A percentile compares a stretch with the other conserved stretches of the same genome.
Evolutionary conservation across 2,113 vertebrate species (phyloP).

Genomic region (Pteropus alecto): DNA sequence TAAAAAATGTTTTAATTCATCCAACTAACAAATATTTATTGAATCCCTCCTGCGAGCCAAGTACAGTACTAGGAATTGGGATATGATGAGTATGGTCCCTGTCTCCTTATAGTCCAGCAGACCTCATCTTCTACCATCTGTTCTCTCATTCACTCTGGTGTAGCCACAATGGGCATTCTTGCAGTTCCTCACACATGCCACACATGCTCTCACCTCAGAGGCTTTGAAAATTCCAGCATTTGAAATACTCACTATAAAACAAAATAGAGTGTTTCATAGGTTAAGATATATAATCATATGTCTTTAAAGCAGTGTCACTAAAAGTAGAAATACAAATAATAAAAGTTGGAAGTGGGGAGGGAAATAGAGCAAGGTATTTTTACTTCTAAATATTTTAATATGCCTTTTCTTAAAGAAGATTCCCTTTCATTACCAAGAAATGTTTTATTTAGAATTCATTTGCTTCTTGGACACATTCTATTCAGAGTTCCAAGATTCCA

Average conservation of each 20-base stretch:
- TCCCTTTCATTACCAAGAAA: not conserved
- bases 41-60: not conserved
- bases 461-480: not conserved
- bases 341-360: not conserved
- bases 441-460: not conserved
- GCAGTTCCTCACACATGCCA: not conserved
- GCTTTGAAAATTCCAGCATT: not conserved
- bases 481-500: not conserved
- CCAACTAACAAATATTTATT: not conserved
- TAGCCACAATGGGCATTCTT: not conserved
- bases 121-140: not conserved
- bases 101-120: not conserved
- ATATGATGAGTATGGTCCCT: not conserved
- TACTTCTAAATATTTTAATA: slow-evolving; percentile 10
- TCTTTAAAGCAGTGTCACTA: not conserved
- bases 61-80: not conserved
- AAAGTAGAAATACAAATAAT: not conserved
- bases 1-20: not conserved
- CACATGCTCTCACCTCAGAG: not conserved
- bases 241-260: not conserved
- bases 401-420: not conserved
- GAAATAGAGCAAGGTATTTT: not conserved
- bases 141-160: not conserved
- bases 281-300: not conserved
- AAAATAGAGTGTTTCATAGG: not conserved